phyloP scores from a whole-genome alignment of 2,113 vertebrate genomes.

The Plecotus auritus region DNA sequence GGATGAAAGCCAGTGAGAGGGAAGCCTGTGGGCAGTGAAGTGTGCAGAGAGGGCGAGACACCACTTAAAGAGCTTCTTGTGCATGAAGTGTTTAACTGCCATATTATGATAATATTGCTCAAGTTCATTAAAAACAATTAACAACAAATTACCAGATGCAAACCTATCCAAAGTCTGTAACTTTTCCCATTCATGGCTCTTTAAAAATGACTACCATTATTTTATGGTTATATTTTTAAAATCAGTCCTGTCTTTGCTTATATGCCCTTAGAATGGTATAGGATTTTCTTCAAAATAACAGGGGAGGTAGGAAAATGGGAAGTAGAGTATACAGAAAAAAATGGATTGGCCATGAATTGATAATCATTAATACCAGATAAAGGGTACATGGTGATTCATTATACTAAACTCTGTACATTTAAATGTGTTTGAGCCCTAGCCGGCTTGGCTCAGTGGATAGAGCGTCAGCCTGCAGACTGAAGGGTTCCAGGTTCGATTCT shows the following conservation, averaged over 20 bases:
- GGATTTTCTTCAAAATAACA: neutral
- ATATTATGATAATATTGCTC: neutral
- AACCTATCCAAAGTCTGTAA: neutral
- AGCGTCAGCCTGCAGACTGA: no score
- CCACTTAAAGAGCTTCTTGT: neutral
- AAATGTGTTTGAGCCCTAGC: neutral
- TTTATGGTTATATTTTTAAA: neutral
- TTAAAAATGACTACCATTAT: neutral
- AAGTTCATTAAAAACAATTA: neutral
- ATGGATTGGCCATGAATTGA: neutral
- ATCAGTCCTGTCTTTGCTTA: neutral
- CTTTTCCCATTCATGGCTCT: neutral
- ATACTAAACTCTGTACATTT: neutral
- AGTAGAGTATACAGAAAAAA: neutral
- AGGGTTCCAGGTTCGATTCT: no score
- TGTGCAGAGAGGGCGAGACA: neutral
- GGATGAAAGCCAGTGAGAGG: neutral
- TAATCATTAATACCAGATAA: neutral
- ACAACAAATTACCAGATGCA: neutral
- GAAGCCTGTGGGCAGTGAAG: neutral
- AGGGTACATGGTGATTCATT: neutral
- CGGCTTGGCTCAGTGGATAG: no score
- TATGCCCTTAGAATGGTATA: neutral
- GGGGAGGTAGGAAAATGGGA: neutral
- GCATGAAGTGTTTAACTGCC: neutral